Base-by-base conservation (phyloP, 2,888 invertebrate genomes). In the Oxystoma pomonae region DNA sequence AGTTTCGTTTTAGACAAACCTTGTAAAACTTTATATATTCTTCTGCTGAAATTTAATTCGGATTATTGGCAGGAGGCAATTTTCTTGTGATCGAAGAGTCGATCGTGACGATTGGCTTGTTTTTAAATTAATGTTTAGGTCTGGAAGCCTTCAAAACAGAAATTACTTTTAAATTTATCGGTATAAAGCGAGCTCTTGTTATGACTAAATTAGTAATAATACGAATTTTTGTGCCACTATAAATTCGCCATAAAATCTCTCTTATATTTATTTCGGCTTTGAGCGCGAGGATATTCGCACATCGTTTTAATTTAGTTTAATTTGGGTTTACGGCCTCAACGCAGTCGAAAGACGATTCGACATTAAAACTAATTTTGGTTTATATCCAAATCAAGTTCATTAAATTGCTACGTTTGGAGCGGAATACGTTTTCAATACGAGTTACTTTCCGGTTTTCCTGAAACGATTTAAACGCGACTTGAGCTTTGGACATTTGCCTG, bases 61-160 rank as follows among this genome's bases (percentile, higher is more conserved):
- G 22, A 16, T 17, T 22, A 7, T 3, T 57, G 16, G 58, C 58
- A 55, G 58, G 51, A 58, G 57, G 58, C 19, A 18, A n/a, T 18
- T 19, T 53, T 58, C 58, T 63, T 61, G 59, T 49, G 55, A 64
- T 66, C 57, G 60, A 53, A 19, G 19, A 53, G 60, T 20, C 59
- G 58, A 65, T 68, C 70, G 70, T 70, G 69, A 69, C 70, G 65
- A 68, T 66, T 63, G 67, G 62, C 63, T 20, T 59, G 61, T 68
- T 68, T 65, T 65, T 60, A 55, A 58, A 64, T 68, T 68, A 68
- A 66, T 68, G 65, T 68, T 69, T 70, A 68, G 67, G 70, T 70
- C 70, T 70, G 66, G 63, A 61, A 49, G 63, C 64, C 67, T 70
- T 72, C 70, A 71, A 70, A 72, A 70, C 70, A 69, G 60, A 68